Evolutionary conservation across 1,140 invertebrate species (phyloP).

Genomic region (Berghia stephanieae): DNA sequence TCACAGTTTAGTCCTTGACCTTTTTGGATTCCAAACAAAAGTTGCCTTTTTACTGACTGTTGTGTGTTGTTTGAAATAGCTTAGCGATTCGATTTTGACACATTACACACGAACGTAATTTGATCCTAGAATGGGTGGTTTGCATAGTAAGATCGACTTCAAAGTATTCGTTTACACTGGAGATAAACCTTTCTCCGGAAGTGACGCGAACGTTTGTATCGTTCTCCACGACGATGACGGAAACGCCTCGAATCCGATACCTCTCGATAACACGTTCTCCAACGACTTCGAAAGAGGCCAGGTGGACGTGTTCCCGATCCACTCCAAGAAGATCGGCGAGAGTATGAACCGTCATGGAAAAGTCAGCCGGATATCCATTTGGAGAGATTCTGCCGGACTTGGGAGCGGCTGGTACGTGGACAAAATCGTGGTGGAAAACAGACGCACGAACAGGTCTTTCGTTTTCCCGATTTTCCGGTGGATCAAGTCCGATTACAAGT

Average conservation of each 20-base stretch:
- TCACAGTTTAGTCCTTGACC: too few species aligned
- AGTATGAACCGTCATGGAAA: too few species aligned
- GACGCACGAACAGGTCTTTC: slow-evolving; percentile 50
- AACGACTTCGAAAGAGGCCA: slow-evolving; percentile 66
- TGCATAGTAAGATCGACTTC: too few species aligned
- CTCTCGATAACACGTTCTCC: slow-evolving; percentile 56
- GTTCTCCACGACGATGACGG: slow-evolving; percentile 59
- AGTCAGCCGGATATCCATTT: slow-evolving; percentile 32
- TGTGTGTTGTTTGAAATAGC: too few species aligned
- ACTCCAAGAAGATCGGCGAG: too few species aligned
- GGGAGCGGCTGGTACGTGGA: slow-evolving; percentile 67
- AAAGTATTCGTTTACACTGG: slow-evolving; percentile 67
- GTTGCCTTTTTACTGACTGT: too few species aligned
- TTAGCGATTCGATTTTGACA: too few species aligned
- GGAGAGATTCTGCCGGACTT: slow-evolving; percentile 44
- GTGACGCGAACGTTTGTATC: slow-evolving; percentile 64
- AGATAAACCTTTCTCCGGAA: slow-evolving; percentile 62
- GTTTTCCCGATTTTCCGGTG: slow-evolving; percentile 67
- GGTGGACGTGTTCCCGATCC: slow-evolving; percentile 54
- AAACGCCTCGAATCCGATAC: slow-evolving; percentile 43
- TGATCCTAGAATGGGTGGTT: too few species aligned
- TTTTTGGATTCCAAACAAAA: too few species aligned
- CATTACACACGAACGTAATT: too few species aligned
- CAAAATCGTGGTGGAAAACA: slow-evolving; percentile 58
- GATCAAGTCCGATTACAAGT: slow-evolving; percentile 63